Conservation (phyloP, 2,113 vertebrate species). For the Silurus glanis region DNA sequence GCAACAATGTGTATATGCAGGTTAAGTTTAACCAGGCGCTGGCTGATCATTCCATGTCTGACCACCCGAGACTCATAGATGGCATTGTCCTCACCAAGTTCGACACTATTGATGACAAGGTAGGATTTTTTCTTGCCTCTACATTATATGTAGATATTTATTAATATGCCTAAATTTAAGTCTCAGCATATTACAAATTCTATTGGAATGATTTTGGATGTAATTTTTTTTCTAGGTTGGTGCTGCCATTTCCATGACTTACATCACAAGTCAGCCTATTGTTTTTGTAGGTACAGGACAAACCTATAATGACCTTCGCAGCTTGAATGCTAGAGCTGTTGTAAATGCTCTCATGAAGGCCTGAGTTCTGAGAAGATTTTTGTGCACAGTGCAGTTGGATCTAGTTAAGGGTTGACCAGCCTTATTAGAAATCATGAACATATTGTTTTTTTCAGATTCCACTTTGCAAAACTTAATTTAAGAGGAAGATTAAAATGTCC, state of each 20-base stretch:
- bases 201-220: not conserved
- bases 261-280: constrained; percentile 98
- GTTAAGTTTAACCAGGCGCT: constrained; percentile 98
- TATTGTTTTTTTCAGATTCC: not conserved
- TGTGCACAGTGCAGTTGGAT: not conserved
- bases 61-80: constrained; percentile 91
- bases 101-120: constrained; percentile 99
- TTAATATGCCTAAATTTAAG: not conserved
- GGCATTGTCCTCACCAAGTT: constrained; percentile 99
- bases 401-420: not conserved
- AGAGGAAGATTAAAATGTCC: not conserved
- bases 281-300: constrained; percentile 97
- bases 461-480: not conserved
- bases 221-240: constrained; percentile 77
- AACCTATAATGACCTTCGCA: constrained; percentile 97
- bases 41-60: constrained; percentile 94
- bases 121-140: constrained; percentile 54
- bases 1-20: constrained; percentile 63
- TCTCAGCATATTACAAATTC: not conserved
- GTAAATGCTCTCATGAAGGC: constrained; percentile 98
- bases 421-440: not conserved
- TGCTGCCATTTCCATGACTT: constrained; percentile 98
- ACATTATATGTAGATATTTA: not conserved
- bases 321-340: constrained; percentile 94
- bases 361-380: constrained; percentile 60